Conservation (phyloP, 2,113 vertebrate species). For the Neopipo cinnamomea region DNA sequence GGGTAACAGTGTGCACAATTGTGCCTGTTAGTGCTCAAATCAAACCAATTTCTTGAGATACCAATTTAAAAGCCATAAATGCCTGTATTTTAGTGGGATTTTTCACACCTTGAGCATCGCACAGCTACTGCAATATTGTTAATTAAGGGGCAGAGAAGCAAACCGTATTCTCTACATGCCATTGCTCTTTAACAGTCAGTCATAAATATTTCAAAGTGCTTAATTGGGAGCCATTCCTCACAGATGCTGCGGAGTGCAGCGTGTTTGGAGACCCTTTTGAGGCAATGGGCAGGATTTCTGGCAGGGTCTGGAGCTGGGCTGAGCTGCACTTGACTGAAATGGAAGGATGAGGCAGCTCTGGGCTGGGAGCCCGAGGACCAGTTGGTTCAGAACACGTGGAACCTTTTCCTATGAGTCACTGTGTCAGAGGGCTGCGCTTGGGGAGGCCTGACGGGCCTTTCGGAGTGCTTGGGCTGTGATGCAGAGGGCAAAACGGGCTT, state of each 20-base stretch:
- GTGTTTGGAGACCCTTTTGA: background rate
- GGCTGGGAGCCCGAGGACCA: constrained; percentile 29
- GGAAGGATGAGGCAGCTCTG: constrained; percentile 19
- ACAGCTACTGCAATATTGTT: background rate
- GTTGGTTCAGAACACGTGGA: background rate
- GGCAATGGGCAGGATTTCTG: background rate
- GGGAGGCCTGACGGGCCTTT: background rate
- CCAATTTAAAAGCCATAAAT: background rate
- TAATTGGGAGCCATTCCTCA: background rate
- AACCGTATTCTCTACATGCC: accelerated
- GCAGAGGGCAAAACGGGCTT: background rate
- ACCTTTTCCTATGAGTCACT: background rate
- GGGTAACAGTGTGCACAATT: background rate
- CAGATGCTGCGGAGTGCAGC: background rate
- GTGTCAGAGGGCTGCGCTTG: background rate
- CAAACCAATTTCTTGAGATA: background rate
- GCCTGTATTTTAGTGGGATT: background rate
- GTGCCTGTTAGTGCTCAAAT: background rate
- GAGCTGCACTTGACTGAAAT: background rate
- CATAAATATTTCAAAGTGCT: background rate
- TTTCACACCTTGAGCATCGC: background rate
- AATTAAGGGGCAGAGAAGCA: background rate
- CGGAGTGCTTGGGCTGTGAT: background rate
- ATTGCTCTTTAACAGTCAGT: background rate
- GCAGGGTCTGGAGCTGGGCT: background rate